Base-by-base conservation (phyloP, 2,113 vertebrate genomes). In the Sigmodon hispidus region DNA sequence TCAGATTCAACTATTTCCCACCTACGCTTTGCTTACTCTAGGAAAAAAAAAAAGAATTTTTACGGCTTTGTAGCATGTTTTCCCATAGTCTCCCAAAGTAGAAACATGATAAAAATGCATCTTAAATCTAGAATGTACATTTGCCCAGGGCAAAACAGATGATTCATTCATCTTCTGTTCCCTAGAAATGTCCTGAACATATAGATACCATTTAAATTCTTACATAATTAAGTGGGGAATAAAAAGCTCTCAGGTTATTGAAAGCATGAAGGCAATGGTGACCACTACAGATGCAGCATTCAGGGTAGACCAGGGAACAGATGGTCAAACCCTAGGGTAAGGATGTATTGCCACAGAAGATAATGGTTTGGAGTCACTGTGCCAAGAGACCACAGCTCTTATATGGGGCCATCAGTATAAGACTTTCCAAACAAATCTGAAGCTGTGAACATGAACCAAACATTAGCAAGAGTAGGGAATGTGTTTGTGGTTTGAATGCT, bases 201-300 rank as follows among this genome's bases (percentile, higher is more conserved):
- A 1, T 0, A 72, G n/a, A n/a, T 2, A 21, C 22, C 11, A 43
- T 63, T 22, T 10, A n/a, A 31, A 43, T 3, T 29, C n/a, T 80
- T 34, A 55, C 11, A 72, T 36, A 89, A 19, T n/a, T 57, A 48
- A 7, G 52, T 50, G n/a, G 36, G 17, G 1, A 57, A 70, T 79
- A 75, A 83, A 73, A 13, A 31, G 9, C 11, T 67, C 69, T 50
- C 36, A 5, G 73, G 45, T 43, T 43, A 65, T 34, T 22, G 24
- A 93, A 5, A 67, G 0, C 21, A 67, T 29, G 43, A 87, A 77
- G 75, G 83, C 12, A 43, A 15, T 73, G 50, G 8, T 10, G 70
- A 43, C 24, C 31, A 21, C n/a, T 43, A n/a, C 7, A 26, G 69
- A 87, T 5, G 1, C 6, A 17, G 10, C 4, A 21, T 36, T 57